Base-by-base conservation (phyloP, 2,888 invertebrate species). In the Lasioglossum oenotherae region DNA sequence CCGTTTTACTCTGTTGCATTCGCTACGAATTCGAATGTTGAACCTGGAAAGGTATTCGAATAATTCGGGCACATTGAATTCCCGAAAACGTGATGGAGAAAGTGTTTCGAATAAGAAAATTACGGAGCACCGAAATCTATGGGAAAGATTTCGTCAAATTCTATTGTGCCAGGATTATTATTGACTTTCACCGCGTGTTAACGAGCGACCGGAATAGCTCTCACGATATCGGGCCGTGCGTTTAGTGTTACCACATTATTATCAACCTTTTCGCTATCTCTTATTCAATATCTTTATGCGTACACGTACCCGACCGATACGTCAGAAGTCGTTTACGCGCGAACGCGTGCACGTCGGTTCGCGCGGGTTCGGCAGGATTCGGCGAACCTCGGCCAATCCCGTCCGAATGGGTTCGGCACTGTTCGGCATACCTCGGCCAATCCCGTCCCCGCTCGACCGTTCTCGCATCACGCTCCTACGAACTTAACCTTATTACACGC, bases 401-500 rank as follows among this genome's bases (percentile, higher is more conserved):
- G 23, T 23, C 67, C 4, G 31, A 31, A 14, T n/a, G 19, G 12
- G 73, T 73, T 82, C 80, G 82, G 78, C 31, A 23, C 14, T 12
- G 53, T 67, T 72, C 87, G 86, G 74, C 41, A 16, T 53, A 73
- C 69, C 8, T 81, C 87, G 88, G 73, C 67, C 46, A 73, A 81
- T 60, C 49, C 60, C 87, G 83, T 71, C 60, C 53, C 2, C 73
- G 57, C 72, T 90, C 81, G 85, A 46, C 41, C 79, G 74, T 88
- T 89, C 79, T 80, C 90, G 89, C 78, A 79, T 81, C 82, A 74
- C 84, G 75, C 75, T 84, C 82, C 78, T 82, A 88, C 85, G 85
- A 91, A 89, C 88, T 91, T 91, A 89, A 90, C 85, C 89, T 89
- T 89, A 91, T 88, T 91, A 89, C 84, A 78, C 64, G 38, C 75